Evolutionary conservation across 2,113 vertebrate genomes (phyloP).

Genomic region (Misgurnus anguillicaudatus): DNA sequence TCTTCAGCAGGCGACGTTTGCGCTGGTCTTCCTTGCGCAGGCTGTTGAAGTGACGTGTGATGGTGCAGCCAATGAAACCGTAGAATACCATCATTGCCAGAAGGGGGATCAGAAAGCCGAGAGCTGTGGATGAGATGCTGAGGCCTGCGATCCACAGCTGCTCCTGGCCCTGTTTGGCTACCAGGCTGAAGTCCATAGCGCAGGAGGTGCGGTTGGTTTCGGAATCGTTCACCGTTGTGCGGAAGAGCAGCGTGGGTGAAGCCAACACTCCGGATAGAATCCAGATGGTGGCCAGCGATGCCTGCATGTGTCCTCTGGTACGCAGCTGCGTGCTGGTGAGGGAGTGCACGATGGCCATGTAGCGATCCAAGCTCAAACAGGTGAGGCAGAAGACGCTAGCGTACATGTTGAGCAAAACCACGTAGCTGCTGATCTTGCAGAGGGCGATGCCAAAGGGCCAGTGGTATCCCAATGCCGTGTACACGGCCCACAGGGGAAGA

Average conservation of each 20-base stretch:
- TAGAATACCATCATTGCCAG: conserved; percentile 84
- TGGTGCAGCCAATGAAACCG: conserved; percentile 79
- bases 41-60: conserved; percentile 81
- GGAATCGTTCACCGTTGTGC: conserved; percentile 64
- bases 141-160: conserved; percentile 77
- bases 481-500: conserved; percentile 84
- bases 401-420: conserved; percentile 85
- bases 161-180: conserved; percentile 62
- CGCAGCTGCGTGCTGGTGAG: conserved; percentile 76
- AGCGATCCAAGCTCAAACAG: conserved; percentile 85
- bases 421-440: conserved; percentile 84
- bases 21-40: conserved; percentile 78
- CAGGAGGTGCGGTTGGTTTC: conserved; percentile 73
- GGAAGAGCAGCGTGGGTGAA: conserved; percentile 78
- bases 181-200: conserved; percentile 78
- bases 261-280: conserved; percentile 75
- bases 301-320: conserved; percentile 67
- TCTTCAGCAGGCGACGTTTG: conserved; percentile 80
- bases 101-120: conserved; percentile 82
- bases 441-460: conserved; percentile 83
- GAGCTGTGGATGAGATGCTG: conserved; percentile 77
- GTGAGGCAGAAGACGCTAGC: conserved; percentile 87
- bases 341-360: conserved; percentile 83
- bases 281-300: conserved; percentile 74
- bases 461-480: conserved; percentile 83